Conservation (phyloP, 2,888 invertebrate species). For the Aplocera efformata region DNA sequence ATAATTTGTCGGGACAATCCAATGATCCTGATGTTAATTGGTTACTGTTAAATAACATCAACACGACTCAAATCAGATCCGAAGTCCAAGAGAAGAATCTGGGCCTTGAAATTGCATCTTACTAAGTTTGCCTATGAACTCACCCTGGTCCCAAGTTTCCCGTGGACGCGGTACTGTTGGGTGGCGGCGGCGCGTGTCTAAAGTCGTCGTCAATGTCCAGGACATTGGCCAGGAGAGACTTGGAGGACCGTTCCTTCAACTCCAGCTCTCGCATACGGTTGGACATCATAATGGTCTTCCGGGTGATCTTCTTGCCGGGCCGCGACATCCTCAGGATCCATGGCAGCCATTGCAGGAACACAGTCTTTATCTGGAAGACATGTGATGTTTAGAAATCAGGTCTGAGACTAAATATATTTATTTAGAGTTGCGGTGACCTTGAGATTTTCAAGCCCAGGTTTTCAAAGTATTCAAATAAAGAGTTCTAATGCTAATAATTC, state of each 20-base stretch:
- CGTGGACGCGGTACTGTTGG: slow-evolving; percentile 80
- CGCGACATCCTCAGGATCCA: slow-evolving; percentile 97
- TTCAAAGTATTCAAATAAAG: too few species aligned
- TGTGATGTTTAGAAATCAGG: background rate
- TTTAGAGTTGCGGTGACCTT: background rate
- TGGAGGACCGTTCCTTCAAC: slow-evolving; percentile 95
- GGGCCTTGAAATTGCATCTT: too few species aligned
- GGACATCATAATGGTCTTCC: slow-evolving; percentile 93
- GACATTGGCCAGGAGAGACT: slow-evolving; percentile 96
- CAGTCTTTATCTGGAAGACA: slow-evolving; percentile 89
- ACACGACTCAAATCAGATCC: too few species aligned
- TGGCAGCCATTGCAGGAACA: slow-evolving; percentile 98
- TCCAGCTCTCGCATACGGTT: slow-evolving; percentile 96
- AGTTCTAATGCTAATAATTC: too few species aligned
- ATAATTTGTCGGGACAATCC: too few species aligned
- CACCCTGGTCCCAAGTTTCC: slow-evolving; percentile 84
- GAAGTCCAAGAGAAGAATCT: too few species aligned
- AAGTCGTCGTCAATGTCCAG: slow-evolving; percentile 98
- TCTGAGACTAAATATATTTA: background rate
- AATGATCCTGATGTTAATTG: too few species aligned
- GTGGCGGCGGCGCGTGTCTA: slow-evolving; percentile 86
- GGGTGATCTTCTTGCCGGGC: slow-evolving; percentile 95
- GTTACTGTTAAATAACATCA: too few species aligned
- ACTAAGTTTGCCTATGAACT: too few species aligned
- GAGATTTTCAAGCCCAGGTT: too few species aligned